Base-by-base conservation (phyloP, 2,797 vertebrate genomes). In the Tadarida brasiliensis region DNA sequence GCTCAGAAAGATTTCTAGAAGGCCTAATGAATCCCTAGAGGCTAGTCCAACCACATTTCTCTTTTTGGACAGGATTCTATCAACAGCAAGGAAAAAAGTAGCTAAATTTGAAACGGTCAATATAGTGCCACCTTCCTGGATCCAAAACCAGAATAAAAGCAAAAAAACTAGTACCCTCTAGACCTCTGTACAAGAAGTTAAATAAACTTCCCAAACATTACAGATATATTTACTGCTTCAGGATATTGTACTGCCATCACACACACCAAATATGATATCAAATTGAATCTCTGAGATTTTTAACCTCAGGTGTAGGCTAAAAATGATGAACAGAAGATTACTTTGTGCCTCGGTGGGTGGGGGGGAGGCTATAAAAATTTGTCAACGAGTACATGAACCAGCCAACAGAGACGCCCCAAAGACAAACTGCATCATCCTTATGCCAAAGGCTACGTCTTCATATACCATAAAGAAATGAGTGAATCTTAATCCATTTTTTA, bases 231-330 rank as follows among this genome's bases (percentile, higher is more conserved):
- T 91, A 89, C 14, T 78, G 30, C 4, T 67, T 22, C 14, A 22
- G 44, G 19, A 83, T 76, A 63, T 26, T 44, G 19, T 6, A 56
- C 7, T 15, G 12, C 20, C 11, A 20, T 94, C 44, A 56, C n/a
- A 51, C 11, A 76, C 19, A 57, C 19, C 11, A 63, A 82, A n/a
- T 82, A 20, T 39, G 14, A 63, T 71, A 76, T 59, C 14, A 85
- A n/a, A 85, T n/a, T 51, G 17, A 70, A 88, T 81, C 44, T 91
- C 51, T 65, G 47, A 71, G 44, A 85, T 93, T 93, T 87, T 57
- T 9, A 54, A 28, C 24, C n/a, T 77, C 14, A 47, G 33, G 4
- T 5, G 57, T 26, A 86, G 17, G 26, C 59, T 56, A 22, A 80
- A 93, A 63, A 78, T 84, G 51, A 93, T 20, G 2, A 56, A 80